These are phyloP conservation scores for Gracilinanus agilis DNA, from an alignment of 2,113 vertebrate genomes.

Conservation along the genomic window DNA sequence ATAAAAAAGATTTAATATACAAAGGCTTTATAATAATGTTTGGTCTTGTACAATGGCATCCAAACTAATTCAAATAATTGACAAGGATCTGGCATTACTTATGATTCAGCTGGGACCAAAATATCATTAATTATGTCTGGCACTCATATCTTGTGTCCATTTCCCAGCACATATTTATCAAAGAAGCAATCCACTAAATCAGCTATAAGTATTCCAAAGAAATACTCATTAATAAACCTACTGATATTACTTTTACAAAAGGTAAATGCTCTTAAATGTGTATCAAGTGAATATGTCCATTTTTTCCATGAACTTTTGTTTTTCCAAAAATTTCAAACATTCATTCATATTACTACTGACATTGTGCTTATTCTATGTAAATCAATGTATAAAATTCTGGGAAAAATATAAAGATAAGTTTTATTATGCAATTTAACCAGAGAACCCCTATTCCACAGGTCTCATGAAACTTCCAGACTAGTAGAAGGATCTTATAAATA, in stretches of 20 bases:
- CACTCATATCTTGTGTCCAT: slow-evolving; percentile 37
- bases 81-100: slow-evolving; percentile 54
- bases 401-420: not conserved
- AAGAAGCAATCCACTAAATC: not conserved
- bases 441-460: not conserved
- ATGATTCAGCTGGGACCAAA: slow-evolving; percentile 45
- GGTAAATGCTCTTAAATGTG: not conserved
- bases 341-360: not conserved
- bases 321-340: not conserved
- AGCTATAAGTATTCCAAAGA: slow-evolving; percentile 35
- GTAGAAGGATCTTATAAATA: not conserved
- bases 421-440: not conserved
- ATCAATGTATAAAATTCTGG: not conserved
- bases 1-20: not conserved
- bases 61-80: slow-evolving; percentile 64
- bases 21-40: slow-evolving; percentile 41
- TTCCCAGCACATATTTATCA: slow-evolving; percentile 67
- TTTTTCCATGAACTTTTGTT: not conserved
- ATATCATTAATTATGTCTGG: slow-evolving; percentile 61
- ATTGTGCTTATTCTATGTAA: not conserved
- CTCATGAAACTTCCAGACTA: not conserved
- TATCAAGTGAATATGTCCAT: not conserved
- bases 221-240: slow-evolving; percentile 7
- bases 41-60: slow-evolving; percentile 55
- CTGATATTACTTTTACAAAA: slow-evolving; percentile 17